phyloP scores from a whole-genome alignment of 2,797 vertebrate genomes.

The Enteromius argenteus region DNA sequence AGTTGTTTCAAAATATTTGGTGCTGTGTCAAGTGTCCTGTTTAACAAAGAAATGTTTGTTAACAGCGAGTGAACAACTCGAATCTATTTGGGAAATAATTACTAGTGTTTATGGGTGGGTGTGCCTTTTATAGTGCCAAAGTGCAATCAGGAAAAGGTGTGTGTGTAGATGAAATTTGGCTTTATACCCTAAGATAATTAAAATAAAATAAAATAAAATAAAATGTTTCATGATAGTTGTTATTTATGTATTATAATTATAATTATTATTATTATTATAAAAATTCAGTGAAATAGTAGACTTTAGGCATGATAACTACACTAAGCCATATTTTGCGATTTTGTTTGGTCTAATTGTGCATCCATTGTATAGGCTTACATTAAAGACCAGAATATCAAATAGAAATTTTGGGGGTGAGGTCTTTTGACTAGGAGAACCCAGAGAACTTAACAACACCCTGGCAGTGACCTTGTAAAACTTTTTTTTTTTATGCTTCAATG shows the following conservation, averaged over 20 bases:
- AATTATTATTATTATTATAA: background rate
- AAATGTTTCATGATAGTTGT: background rate
- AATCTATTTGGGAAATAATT: background rate
- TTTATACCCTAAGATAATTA: background rate
- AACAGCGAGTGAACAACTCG: background rate
- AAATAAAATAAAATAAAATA: no score
- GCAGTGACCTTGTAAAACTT: background rate
- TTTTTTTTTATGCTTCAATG: background rate
- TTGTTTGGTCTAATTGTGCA: background rate
- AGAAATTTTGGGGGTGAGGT: background rate
- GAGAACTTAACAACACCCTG: background rate
- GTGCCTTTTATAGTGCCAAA: background rate
- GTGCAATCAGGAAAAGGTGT: conserved; percentile 3
- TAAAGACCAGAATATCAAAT: background rate
- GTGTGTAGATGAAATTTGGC: background rate
- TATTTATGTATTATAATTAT: background rate
- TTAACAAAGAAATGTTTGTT: background rate
- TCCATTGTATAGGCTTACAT: background rate
- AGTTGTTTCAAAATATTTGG: background rate
- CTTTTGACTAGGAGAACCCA: background rate
- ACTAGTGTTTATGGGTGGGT: conserved; percentile 3
- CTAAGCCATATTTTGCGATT: background rate
- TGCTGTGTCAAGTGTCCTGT: background rate
- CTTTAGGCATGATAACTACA: background rate
- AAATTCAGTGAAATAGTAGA: background rate